Conservation (phyloP, 2,888 invertebrate species). For the Branchipolynoe longqiensis region DNA sequence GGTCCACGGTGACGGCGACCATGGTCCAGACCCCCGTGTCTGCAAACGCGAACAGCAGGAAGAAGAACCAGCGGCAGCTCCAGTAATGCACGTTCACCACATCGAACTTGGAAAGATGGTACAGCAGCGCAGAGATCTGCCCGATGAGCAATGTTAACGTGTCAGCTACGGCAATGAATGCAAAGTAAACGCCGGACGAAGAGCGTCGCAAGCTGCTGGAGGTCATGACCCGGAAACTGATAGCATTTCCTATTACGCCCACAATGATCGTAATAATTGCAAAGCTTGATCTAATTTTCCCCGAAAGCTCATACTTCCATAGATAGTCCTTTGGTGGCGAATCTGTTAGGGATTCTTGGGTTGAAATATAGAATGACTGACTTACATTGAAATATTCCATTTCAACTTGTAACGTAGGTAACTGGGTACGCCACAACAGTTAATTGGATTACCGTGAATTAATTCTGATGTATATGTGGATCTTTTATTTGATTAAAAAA, state of each 20-base stretch:
- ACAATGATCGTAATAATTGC: conserved; percentile 53
- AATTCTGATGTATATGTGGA: too few species aligned
- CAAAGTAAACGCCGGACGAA: conserved; percentile 53
- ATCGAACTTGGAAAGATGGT: conserved; percentile 2
- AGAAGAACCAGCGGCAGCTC: conserved; percentile 37
- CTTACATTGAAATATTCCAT: neutral
- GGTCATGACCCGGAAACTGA: conserved; percentile 58
- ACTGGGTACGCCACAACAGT: too few species aligned
- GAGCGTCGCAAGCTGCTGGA: conserved; percentile 38
- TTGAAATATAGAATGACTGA: neutral
- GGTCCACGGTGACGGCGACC: conserved; percentile 55
- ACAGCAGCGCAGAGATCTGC: conserved; percentile 15
- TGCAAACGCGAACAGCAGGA: conserved; percentile 44
- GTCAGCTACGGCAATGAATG: conserved; percentile 58
- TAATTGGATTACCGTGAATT: too few species aligned
- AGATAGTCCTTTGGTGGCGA: too few species aligned
- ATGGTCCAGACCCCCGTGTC: conserved; percentile 61
- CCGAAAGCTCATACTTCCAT: neutral
- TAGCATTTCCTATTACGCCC: conserved; percentile 44
- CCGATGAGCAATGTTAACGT: conserved; percentile 45
- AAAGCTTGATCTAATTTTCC: conserved; percentile 32
- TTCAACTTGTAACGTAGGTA: too few species aligned
- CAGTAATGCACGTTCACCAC: conserved; percentile 37
- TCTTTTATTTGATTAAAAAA: too few species aligned
- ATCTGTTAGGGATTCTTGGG: neutral